phyloP scores from a whole-genome alignment of 2,113 vertebrate species.

The Athene cunicularia region DNA sequence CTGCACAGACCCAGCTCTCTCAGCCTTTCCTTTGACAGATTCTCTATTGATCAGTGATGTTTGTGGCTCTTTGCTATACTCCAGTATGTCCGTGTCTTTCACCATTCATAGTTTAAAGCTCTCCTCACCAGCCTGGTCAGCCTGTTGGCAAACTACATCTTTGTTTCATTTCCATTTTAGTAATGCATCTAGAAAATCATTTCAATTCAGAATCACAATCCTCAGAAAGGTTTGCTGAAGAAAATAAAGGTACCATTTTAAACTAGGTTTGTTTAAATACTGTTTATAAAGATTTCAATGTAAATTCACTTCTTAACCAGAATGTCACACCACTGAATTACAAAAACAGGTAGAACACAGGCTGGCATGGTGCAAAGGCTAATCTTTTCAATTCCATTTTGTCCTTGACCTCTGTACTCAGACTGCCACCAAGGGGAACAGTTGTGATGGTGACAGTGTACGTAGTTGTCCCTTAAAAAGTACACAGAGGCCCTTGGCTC shows the following conservation, averaged over 20 bases:
- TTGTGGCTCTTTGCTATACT: not conserved
- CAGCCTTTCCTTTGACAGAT: not conserved
- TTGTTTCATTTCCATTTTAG: not conserved
- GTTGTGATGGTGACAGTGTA: not conserved
- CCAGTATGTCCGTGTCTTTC: not conserved
- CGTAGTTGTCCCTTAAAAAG: not conserved
- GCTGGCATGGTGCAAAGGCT: not conserved
- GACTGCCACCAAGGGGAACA: constrained; percentile 26
- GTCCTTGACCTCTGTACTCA: constrained; percentile 54
- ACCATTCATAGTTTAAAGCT: not conserved
- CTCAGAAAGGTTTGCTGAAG: not conserved
- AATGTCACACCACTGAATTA: not conserved
- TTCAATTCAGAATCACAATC: not conserved
- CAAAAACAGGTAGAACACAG: not conserved
- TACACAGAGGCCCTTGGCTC: not conserved
- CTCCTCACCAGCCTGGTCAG: not conserved
- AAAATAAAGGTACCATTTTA: not conserved
- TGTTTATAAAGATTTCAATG: not conserved
- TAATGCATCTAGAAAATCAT: not conserved
- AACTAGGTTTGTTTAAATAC: not conserved
- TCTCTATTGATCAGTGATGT: not conserved
- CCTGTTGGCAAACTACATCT: not conserved
- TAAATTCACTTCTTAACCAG: constrained; percentile 13
- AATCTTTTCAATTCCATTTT: not conserved
- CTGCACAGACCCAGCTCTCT: not conserved